Conservation (phyloP, 2,888 invertebrate species). For the Sminthurides aquaticus region DNA sequence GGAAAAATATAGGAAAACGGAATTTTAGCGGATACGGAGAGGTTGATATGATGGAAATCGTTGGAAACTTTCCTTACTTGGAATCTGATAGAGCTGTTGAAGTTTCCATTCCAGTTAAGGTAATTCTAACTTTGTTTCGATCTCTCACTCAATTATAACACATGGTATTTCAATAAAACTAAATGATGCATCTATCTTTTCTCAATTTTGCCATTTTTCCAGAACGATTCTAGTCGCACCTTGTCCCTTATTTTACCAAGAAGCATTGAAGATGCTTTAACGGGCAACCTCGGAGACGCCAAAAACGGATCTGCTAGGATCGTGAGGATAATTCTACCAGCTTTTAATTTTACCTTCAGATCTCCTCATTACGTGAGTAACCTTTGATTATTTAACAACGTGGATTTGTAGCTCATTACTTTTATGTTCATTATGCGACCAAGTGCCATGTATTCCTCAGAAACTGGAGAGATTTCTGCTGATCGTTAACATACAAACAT, state of each 20-base stretch:
- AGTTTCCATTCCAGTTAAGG: slow-evolving; percentile 15
- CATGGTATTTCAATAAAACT: background rate
- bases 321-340: slow-evolving; percentile 7
- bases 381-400: background rate
- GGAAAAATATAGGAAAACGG: slow-evolving; percentile 13
- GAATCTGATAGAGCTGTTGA: slow-evolving; percentile 16
- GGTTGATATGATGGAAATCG: slow-evolving; percentile 16
- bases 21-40: background rate
- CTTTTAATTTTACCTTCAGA: slow-evolving; percentile 13
- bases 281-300: slow-evolving; percentile 13
- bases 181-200: background rate
- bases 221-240: slow-evolving; percentile 9
- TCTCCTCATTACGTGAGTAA: slow-evolving; percentile 12
- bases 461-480: too few relatives aligned
- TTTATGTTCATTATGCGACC: too few relatives aligned
- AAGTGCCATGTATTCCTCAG: too few relatives aligned
- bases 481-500: too few relatives aligned
- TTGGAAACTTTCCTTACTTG: slow-evolving; percentile 16
- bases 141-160: background rate
- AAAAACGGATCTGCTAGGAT: slow-evolving; percentile 8
- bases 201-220: background rate
- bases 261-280: slow-evolving; percentile 14
- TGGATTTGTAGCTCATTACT: background rate
- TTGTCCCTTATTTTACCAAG: slow-evolving; percentile 15
- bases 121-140: background rate